These are phyloP conservation scores for Scatophagus argus DNA, from an alignment of 2,113 vertebrate genomes.

Conservation along the genomic window DNA sequence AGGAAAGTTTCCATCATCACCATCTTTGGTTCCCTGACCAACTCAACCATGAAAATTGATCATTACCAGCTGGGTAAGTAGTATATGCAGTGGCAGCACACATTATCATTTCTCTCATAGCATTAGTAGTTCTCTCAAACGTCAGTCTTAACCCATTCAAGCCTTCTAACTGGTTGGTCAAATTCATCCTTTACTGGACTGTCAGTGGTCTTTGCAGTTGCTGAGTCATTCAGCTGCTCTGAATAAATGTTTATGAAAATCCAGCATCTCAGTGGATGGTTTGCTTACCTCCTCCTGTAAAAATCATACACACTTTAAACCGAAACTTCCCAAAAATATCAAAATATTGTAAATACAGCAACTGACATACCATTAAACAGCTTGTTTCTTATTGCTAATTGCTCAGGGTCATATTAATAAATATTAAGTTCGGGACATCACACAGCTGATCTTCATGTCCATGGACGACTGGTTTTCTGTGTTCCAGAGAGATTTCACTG, in stretches of 20 bases:
- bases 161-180: neutral
- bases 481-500: neutral
- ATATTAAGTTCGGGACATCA: too few species aligned
- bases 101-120: neutral
- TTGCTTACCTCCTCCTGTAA: neutral
- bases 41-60: constrained; percentile 99
- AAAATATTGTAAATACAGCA: neutral
- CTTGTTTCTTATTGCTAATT: neutral
- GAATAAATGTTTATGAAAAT: neutral
- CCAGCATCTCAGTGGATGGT: neutral
- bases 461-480: too few species aligned
- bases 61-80: constrained; percentile 97
- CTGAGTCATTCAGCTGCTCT: constrained; percentile 4
- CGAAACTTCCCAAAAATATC: neutral
- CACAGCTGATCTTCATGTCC: too few species aligned
- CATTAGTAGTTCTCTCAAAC: neutral
- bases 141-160: too few species aligned
- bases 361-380: neutral
- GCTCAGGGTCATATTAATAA: too few species aligned
- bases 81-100: neutral
- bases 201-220: neutral
- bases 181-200: neutral
- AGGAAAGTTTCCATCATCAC: constrained; percentile 96
- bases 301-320: neutral
- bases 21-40: constrained; percentile 92